phyloP scores from a whole-genome alignment of 1,140 invertebrate species.

The Aphelinus atriplicis region DNA sequence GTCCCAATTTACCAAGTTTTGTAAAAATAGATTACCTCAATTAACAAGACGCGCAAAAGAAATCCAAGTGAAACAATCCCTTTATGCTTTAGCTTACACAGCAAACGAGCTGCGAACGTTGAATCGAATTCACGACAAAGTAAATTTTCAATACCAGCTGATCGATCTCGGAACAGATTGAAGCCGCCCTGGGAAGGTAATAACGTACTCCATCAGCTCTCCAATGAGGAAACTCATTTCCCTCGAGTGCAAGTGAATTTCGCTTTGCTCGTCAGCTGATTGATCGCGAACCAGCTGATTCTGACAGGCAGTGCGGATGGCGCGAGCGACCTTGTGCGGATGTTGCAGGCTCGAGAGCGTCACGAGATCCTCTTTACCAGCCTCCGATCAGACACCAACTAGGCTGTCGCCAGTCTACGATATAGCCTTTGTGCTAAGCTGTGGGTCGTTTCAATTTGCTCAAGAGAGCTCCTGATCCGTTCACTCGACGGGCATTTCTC shows the following conservation, averaged over 20 bases:
- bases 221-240: not conserved
- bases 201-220: too few species aligned
- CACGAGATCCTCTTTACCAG: constrained; percentile 37
- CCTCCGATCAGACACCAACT: constrained; percentile 7
- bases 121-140: too few species aligned
- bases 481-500: too few species aligned
- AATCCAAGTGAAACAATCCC: not conserved
- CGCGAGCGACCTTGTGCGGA: constrained; percentile 42
- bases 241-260: not conserved
- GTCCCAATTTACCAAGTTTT: not conserved
- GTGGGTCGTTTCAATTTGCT: too few species aligned
- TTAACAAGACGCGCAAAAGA: not conserved
- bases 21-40: constrained; percentile 3
- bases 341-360: not conserved
- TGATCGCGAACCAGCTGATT: constrained; percentile 50
- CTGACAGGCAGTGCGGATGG: constrained; percentile 45
- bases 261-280: constrained; percentile 44
- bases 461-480: too few species aligned
- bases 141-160: too few species aligned
- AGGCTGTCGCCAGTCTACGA: constrained; percentile 1
- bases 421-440: constrained; percentile 29
- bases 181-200: too few species aligned
- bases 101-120: too few species aligned
- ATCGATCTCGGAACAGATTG: too few species aligned
- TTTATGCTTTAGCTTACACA: too few species aligned